Conservation (phyloP, 2,113 vertebrate species). For the Arenaria interpres region DNA sequence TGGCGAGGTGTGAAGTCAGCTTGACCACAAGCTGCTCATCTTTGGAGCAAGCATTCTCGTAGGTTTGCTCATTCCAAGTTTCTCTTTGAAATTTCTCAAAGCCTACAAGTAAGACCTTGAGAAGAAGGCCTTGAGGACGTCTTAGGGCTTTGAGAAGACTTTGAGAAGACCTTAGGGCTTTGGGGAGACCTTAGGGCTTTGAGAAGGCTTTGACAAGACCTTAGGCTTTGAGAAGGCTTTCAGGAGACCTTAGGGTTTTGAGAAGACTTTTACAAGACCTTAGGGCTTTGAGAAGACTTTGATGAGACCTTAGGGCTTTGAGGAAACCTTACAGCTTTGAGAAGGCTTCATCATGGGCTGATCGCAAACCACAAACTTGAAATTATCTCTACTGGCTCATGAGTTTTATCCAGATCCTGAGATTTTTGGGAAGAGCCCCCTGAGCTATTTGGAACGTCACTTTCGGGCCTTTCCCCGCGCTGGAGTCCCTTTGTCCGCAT, state of each 20-base stretch:
- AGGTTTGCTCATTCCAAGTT: not conserved
- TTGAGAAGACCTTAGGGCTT: not conserved
- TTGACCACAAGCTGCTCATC: fast-evolving
- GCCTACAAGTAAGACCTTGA: not conserved
- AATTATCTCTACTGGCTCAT: not conserved
- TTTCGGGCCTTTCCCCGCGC: fast-evolving
- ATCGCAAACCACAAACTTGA: not conserved
- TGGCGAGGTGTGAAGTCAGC: not conserved
- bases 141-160: not conserved
- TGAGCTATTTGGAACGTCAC: fast-evolving
- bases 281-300: not conserved
- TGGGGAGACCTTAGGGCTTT: not conserved
- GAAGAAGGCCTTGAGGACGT: not conserved
- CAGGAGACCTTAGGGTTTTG: not conserved
- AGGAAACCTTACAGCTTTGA: not conserved
- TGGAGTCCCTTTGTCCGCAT: not conserved
- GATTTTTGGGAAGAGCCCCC: not conserved
- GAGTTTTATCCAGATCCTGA: not conserved
- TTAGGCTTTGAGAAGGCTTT: not conserved
- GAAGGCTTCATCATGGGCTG: not conserved
- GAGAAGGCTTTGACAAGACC: not conserved
- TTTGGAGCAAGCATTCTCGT: fast-evolving
- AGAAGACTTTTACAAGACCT: not conserved
- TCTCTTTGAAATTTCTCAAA: not conserved
- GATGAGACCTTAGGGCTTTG: not conserved